phyloP scores from a whole-genome alignment of 2,113 vertebrate species.

The Lucifuga dentata region DNA sequence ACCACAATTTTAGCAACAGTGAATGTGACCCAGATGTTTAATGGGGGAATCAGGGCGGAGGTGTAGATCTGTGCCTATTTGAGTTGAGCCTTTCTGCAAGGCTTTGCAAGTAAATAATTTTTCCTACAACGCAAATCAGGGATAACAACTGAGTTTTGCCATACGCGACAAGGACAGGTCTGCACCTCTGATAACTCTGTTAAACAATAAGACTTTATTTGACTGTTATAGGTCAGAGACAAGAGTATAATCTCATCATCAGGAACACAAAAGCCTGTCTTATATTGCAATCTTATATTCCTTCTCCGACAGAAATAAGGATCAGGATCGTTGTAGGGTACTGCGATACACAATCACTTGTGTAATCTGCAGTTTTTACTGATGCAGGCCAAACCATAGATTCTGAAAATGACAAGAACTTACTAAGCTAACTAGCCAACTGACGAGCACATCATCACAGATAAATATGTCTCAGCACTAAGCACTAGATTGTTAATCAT shows the following conservation, averaged over 20 bases:
- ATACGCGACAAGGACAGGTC: slow-evolving; percentile 26
- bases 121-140: slow-evolving; percentile 23
- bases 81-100: background rate
- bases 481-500: slow-evolving; percentile 28
- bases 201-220: slow-evolving; percentile 29
- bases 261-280: too few species aligned
- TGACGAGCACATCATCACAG: slow-evolving; percentile 14
- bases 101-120: slow-evolving; percentile 9
- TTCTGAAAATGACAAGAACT: background rate
- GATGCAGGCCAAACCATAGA: background rate
- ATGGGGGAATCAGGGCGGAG: background rate
- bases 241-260: background rate
- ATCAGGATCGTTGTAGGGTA: background rate
- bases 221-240: slow-evolving; percentile 5
- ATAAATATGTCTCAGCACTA: slow-evolving; percentile 12
- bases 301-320: background rate
- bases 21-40: background rate
- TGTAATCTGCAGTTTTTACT: background rate
- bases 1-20: background rate
- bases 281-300: too few species aligned
- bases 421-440: slow-evolving; percentile 2
- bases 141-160: slow-evolving; percentile 23
- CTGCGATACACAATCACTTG: slow-evolving; percentile 1
- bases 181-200: slow-evolving; percentile 5
- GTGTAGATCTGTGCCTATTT: background rate